These are phyloP conservation scores for Coracopsis vasa DNA, from an alignment of 2,113 vertebrate genomes.

Conservation along the genomic window DNA sequence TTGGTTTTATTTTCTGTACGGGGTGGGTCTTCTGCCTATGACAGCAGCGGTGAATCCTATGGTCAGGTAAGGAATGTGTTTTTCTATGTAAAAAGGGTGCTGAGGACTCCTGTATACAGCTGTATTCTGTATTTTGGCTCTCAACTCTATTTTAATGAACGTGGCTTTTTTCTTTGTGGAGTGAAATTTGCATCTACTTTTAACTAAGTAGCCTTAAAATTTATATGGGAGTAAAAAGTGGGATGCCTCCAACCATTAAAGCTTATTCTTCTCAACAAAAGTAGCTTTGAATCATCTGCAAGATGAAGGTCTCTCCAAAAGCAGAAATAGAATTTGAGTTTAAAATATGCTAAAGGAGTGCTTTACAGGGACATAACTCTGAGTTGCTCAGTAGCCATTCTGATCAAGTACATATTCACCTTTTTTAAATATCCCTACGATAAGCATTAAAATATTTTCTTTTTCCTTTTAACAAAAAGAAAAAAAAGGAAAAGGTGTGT, in stretches of 20 bases:
- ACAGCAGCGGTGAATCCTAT: constrained; percentile 26
- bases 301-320: background rate
- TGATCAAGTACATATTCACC: background rate
- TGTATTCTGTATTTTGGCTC: background rate
- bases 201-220: background rate
- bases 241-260: background rate
- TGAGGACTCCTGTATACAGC: background rate
- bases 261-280: background rate
- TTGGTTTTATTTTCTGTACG: background rate
- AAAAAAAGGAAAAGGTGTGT: too few relatives aligned
- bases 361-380: background rate
- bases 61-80: background rate
- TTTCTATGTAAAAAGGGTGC: background rate
- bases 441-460: background rate
- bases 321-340: background rate
- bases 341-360: background rate
- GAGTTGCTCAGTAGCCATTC: background rate
- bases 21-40: constrained; percentile 11
- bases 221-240: background rate
- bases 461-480: background rate
- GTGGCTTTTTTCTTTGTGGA: background rate
- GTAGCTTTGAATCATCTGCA: background rate
- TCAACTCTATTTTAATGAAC: background rate
- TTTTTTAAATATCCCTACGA: background rate
- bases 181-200: background rate